Conservation (phyloP, 2,113 vertebrate genomes). For the Erythrolamprus reginae region DNA sequence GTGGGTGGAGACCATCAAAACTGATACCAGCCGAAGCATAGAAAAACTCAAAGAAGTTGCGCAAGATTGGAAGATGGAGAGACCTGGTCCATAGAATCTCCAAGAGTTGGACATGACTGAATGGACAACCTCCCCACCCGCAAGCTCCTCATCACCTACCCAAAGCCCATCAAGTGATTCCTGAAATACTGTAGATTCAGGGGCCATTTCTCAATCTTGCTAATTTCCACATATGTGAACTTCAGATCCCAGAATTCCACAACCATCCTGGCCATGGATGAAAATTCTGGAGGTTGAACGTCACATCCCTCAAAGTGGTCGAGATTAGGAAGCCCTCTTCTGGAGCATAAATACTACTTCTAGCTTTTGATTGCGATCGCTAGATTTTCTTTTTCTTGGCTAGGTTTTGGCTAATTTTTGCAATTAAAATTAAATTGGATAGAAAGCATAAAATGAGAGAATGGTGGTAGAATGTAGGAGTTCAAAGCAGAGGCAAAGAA, state of each 20-base stretch:
- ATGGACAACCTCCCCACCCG: too few species aligned
- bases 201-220: not conserved
- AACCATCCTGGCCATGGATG: not conserved
- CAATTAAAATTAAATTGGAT: not conserved
- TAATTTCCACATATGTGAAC: not conserved
- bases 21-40: too few species aligned
- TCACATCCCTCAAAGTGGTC: not conserved
- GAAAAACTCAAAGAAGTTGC: too few species aligned
- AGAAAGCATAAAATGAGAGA: not conserved
- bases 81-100: too few species aligned
- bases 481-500: not conserved
- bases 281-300: not conserved
- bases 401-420: not conserved
- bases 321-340: not conserved
- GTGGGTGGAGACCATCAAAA: too few species aligned
- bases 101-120: too few species aligned
- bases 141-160: not conserved
- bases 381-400: not conserved
- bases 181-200: not conserved
- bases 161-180: not conserved
- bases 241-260: not conserved
- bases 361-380: not conserved
- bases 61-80: too few species aligned
- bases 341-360: not conserved
- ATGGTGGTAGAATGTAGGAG: not conserved